These are phyloP conservation scores for Apus apus DNA, from an alignment of 2,113 vertebrate genomes.

Conservation along the genomic window DNA sequence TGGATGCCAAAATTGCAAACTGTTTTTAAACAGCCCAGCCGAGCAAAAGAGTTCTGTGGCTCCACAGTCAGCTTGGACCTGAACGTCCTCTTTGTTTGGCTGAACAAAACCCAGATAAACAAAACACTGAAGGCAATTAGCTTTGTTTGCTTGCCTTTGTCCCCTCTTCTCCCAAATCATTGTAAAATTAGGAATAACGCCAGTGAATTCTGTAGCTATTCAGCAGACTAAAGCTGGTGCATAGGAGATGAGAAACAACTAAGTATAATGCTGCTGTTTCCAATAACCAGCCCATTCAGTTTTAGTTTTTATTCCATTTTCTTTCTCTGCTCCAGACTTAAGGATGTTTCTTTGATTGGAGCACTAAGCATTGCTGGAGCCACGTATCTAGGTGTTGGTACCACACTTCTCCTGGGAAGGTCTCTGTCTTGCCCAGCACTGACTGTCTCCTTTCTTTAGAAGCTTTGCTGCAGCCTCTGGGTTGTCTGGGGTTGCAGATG, in stretches of 20 bases:
- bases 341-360: background rate
- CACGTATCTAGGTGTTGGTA: fast-evolving
- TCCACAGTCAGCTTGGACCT: conserved; percentile 51
- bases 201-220: conserved; percentile 44
- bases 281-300: background rate
- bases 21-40: background rate
- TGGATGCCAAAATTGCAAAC: conserved; percentile 15
- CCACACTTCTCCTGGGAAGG: background rate
- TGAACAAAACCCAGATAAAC: conserved; percentile 57
- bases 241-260: conserved; percentile 18
- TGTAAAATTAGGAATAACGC: conserved; percentile 61
- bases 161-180: conserved; percentile 42
- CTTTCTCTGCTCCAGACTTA: background rate
- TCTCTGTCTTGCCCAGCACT: background rate
- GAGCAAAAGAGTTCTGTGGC: conserved; percentile 34
- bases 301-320: background rate
- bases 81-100: conserved; percentile 53
- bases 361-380: background rate
- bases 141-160: conserved; percentile 59
- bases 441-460: background rate
- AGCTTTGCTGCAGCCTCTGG: background rate
- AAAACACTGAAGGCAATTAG: conserved; percentile 53
- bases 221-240: conserved; percentile 31
- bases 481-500: background rate
- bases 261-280: conserved; percentile 26